Conservation (phyloP, 2,888 invertebrate genomes). For the Drosophila sordidula region DNA sequence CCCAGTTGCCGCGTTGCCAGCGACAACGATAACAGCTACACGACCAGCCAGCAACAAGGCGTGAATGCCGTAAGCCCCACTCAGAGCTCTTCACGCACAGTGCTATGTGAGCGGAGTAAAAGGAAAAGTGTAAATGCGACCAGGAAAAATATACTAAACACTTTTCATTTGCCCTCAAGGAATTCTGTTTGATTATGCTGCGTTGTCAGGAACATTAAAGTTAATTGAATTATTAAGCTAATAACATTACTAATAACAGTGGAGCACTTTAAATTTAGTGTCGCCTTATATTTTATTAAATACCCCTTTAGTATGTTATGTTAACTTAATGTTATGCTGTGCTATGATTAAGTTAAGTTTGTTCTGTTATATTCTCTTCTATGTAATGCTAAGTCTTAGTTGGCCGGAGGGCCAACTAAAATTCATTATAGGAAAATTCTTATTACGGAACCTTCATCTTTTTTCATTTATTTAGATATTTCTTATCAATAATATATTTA, state of each 20-base stretch:
- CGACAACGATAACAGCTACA: constrained; percentile 69
- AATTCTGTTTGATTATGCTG: not conserved
- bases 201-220: not conserved
- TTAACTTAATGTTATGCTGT: too few relatives aligned
- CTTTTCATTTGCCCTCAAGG: constrained; percentile 1
- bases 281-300: too few relatives aligned
- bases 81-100: constrained; percentile 38
- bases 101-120: constrained; percentile 24
- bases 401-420: too few relatives aligned
- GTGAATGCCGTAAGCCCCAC: constrained; percentile 75
- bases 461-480: too few relatives aligned
- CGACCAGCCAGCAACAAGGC: constrained; percentile 63
- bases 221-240: not conserved
- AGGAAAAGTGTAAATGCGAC: constrained; percentile 37
- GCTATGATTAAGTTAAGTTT: not conserved
- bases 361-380: not conserved
- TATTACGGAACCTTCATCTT: too few relatives aligned
- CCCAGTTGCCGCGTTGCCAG: constrained; percentile 42
- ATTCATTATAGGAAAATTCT: too few relatives aligned
- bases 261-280: too few relatives aligned
- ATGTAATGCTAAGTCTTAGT: not conserved
- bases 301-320: too few relatives aligned
- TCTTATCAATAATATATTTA: too few relatives aligned
- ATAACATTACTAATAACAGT: not conserved
- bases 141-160: constrained; percentile 9